Percentiles rank a stretch among this genome's conserved stretches.
These are phyloP conservation scores for Pocillopora damicornis DNA, from an alignment of 64 coral and sea anemone species.

Conservation along the genomic window DNA sequence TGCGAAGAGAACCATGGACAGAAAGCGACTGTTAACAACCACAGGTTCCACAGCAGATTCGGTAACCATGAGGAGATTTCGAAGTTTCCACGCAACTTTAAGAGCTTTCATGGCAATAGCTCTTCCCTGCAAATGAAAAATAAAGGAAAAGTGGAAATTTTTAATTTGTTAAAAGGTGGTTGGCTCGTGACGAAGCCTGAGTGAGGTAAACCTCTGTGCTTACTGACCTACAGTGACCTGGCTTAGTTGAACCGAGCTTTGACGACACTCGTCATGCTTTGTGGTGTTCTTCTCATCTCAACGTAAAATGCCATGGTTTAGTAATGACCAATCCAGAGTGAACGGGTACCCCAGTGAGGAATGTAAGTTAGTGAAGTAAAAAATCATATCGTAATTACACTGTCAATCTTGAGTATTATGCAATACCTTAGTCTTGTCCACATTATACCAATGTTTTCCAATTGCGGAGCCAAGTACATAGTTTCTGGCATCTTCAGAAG, in stretches of 20 bases:
- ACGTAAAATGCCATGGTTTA: no score
- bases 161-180: neutral
- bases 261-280: no score
- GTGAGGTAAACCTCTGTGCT: no score
- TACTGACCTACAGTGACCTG: no score
- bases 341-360: neutral
- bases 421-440: slow-evolving; percentile 8
- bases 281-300: no score
- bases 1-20: slow-evolving; percentile 30
- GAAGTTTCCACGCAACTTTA: slow-evolving; percentile 28
- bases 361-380: neutral
- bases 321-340: no score
- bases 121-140: slow-evolving; percentile 27
- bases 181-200: no score
- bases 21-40: slow-evolving; percentile 2
- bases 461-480: no score
- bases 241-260: no score
- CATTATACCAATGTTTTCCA: neutral
- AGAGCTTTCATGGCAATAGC: slow-evolving; percentile 38
- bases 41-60: slow-evolving; percentile 31
- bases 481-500: slow-evolving; percentile 3
- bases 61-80: slow-evolving; percentile 8
- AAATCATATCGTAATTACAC: no score
- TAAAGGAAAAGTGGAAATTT: neutral
- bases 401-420: neutral